Conservation (phyloP, 2,113 vertebrate species). For the Oceanodroma tethys region DNA sequence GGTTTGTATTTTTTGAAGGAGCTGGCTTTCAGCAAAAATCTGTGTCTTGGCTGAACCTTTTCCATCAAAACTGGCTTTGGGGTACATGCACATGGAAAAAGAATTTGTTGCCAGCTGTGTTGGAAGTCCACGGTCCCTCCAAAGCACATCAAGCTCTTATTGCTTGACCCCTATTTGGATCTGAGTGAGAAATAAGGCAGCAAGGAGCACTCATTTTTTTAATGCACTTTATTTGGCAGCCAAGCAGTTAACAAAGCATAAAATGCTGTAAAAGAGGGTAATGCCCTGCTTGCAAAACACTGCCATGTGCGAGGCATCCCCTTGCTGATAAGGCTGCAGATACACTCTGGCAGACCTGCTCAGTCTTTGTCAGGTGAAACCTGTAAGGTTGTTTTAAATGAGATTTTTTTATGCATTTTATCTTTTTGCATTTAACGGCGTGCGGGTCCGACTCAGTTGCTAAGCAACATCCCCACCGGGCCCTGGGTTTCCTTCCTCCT, state of each 20-base stretch:
- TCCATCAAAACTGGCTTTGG: neutral
- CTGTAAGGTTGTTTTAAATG: neutral
- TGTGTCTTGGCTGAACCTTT: neutral
- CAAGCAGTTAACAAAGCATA: neutral
- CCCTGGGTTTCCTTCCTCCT: constrained; percentile 27
- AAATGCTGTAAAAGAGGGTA: neutral
- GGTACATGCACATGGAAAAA: neutral
- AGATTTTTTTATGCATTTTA: neutral
- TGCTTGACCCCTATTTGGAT: neutral
- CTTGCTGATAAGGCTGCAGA: neutral
- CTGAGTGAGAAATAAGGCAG: neutral
- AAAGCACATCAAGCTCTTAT: neutral
- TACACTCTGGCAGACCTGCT: neutral
- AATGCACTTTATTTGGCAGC: neutral
- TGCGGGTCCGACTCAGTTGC: constrained; percentile 4
- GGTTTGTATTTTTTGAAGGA: neutral
- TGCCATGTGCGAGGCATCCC: neutral
- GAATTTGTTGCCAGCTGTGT: neutral
- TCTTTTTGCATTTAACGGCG: neutral
- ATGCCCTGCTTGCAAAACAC: neutral
- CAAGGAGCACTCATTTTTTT: neutral
- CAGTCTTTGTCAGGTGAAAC: neutral
- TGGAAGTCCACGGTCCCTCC: neutral
- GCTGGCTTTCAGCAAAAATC: neutral
- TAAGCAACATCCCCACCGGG: constrained; percentile 47